Evolutionary conservation across 2,888 invertebrate genomes (phyloP), one percentile per base, ranked within the genome.

Genomic region (Mesoligia furuncula): DNA sequence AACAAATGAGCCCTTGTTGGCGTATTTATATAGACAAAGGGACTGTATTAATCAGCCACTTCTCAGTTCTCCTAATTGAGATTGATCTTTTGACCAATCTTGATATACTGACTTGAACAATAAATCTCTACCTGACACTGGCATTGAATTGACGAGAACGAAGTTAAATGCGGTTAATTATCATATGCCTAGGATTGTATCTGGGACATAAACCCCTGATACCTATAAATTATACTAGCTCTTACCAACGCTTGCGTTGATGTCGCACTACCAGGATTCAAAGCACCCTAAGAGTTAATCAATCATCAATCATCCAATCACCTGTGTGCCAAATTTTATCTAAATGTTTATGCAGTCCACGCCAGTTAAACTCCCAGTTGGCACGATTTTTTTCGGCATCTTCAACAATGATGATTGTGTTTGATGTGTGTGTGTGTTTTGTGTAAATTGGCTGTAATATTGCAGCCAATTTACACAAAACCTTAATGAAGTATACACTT

Each of bases 51-150:
- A 66, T 81, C 81, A 54, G 39, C 66, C 42, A 54, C 42, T 81
- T 54, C 66, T 66, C 81, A 61, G 45, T 75, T 61, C 11, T 45
- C 51, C 36, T 81, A 79, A 79, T 81, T 81, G 42, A 81, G 66
- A 66, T 81, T 74, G 59, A 66, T 81, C 65, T 59, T 59, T 51
- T 36, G 36, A 61, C 45, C 59, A 75, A 36, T 74, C 27, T 61
- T 51, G 31, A 51, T 42, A 48, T 68, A 76, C 24, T 59, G 68
- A 75, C 62, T 68, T 20, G 39, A 45, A 61, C 39, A 48, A 61
- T 82, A 82, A 82, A 81, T 82, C 67, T 68, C 2, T 57, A 75
- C 3, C 51, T 42, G 76, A 59, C 48, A 31, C 42, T 27, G 42
- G 48, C 48, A 69, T 69, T 36, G 36, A 42, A 68, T 68, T 82